These are phyloP conservation scores for Phalacrocorax brasilianus DNA, from an alignment of 2,113 vertebrate species.

Conservation along the genomic window DNA sequence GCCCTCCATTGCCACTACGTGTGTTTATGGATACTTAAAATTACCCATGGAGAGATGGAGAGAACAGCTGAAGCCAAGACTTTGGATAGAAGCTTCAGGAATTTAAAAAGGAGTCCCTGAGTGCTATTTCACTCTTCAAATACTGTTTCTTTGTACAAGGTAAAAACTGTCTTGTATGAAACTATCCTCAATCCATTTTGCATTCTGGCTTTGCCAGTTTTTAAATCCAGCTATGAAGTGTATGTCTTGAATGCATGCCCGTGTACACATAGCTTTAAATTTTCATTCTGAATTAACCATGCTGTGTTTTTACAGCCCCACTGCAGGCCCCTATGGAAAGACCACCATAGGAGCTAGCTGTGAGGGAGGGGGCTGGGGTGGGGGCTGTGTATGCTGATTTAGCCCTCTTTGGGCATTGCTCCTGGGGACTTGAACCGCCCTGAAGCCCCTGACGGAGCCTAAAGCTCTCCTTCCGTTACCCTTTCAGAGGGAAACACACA, in stretches of 20 bases:
- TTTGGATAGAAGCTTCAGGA: background rate
- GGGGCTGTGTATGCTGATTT: background rate
- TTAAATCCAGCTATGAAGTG: background rate
- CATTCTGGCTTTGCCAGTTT: background rate
- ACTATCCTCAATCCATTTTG: background rate
- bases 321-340: background rate
- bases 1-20: background rate
- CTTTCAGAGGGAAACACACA: background rate
- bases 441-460: background rate
- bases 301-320: background rate
- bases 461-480: background rate
- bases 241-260: background rate
- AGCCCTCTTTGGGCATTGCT: background rate
- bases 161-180: background rate
- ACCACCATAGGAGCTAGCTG: background rate
- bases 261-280: background rate
- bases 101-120: background rate
- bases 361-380: background rate
- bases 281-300: background rate
- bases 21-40: conserved; percentile 15
- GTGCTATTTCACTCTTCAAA: background rate
- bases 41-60: background rate
- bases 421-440: background rate
- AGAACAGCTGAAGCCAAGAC: background rate
- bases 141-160: background rate